A percentile compares a stretch with the other conserved stretches of the same genome.
Conservation (phyloP, 1,140 invertebrate species). For the Matsumurasca onukii region DNA sequence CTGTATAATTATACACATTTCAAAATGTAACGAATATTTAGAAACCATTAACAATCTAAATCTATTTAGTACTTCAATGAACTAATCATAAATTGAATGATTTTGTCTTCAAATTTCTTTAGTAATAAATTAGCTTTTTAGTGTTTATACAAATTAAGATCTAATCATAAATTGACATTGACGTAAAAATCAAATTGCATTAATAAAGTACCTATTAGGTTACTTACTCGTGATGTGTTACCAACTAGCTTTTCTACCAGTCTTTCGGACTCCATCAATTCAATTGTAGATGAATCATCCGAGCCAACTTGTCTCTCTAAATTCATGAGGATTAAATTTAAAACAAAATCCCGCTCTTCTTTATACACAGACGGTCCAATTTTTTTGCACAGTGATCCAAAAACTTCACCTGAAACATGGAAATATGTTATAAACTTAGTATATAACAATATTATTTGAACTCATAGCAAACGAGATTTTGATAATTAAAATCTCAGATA, state of each 20-base stretch:
- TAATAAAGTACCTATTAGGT: too few species aligned
- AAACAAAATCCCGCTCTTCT: constrained; percentile 45
- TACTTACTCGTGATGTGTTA: constrained; percentile 34
- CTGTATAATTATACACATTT: too few species aligned
- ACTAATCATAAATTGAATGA: too few species aligned
- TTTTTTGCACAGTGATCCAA: constrained; percentile 49
- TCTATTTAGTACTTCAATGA: too few species aligned
- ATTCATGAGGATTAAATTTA: constrained; percentile 49
- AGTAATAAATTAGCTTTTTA: too few species aligned
- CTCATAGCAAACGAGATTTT: too few species aligned
- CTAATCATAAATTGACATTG: too few species aligned
- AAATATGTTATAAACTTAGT: not conserved
- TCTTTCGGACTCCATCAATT: constrained; percentile 43
- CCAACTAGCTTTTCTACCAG: constrained; percentile 44
- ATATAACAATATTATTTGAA: not conserved
- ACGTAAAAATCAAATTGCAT: too few species aligned
- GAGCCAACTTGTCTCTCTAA: constrained; percentile 48
- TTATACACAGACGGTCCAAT: constrained; percentile 49
- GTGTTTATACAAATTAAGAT: too few species aligned
- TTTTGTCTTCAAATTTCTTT: too few species aligned
- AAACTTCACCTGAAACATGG: constrained; percentile 45
- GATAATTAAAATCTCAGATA: not conserved
- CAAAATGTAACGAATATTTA: too few species aligned
- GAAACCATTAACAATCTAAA: too few species aligned
- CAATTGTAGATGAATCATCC: constrained; percentile 41